Evolutionary conservation across 2,797 vertebrate genomes (phyloP).

Genomic region (Morelia viridis): DNA sequence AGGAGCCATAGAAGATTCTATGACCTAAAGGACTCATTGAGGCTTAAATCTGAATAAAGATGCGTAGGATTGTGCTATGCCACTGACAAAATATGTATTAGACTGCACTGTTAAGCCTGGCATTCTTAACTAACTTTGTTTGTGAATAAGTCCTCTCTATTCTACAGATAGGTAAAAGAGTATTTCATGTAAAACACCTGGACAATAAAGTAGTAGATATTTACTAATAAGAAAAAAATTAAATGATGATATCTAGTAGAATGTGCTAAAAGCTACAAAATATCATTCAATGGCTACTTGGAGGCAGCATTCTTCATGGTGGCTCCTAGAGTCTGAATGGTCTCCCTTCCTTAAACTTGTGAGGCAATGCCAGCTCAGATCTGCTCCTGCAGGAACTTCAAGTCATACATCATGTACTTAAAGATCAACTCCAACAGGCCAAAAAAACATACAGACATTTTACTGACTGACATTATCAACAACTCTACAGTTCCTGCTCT

Average conservation of each 20-base stretch:
- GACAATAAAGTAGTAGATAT: conserved; percentile 20
- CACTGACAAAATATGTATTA: background rate
- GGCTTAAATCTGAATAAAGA: background rate
- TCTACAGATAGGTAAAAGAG: background rate
- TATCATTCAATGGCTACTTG: background rate
- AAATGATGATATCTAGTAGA: background rate
- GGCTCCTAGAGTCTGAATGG: background rate
- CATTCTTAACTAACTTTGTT: background rate
- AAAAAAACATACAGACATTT: background rate
- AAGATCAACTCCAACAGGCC: background rate
- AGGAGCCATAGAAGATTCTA: background rate
- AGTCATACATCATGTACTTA: background rate
- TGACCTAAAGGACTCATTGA: background rate
- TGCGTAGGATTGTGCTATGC: background rate
- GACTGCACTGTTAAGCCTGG: background rate
- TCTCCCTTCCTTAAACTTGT: background rate
- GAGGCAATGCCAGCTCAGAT: background rate
- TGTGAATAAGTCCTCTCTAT: background rate
- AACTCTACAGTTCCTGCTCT: background rate
- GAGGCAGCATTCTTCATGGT: background rate
- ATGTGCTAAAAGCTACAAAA: background rate
- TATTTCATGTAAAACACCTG: conserved; percentile 2
- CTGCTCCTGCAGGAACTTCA: background rate
- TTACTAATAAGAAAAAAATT: background rate
- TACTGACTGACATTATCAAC: background rate